These are phyloP conservation scores for Salvelinus sp. DNA, from an alignment of 2,113 vertebrate genomes.

Conservation along the genomic window DNA sequence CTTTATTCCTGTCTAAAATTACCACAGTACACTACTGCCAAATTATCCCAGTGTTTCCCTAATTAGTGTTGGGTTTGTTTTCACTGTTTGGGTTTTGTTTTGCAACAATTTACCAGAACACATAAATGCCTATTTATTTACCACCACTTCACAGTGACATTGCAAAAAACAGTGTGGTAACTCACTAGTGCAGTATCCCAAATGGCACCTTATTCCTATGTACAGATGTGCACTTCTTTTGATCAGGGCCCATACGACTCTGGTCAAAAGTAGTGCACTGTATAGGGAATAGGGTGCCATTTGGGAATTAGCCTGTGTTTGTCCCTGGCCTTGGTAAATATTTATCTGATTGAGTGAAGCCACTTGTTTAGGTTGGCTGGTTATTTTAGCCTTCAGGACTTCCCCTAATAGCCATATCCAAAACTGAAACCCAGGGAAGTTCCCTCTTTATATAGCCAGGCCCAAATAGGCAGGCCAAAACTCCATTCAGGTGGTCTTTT, in stretches of 20 bases:
- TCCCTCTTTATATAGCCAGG: neutral
- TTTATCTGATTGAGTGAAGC: conserved; percentile 34
- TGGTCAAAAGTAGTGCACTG: no score
- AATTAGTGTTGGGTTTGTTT: neutral
- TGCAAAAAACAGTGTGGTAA: conserved; percentile 39
- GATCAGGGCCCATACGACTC: no score
- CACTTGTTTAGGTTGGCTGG: conserved; percentile 21
- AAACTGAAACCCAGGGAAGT: conserved; percentile 37
- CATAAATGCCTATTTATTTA: neutral
- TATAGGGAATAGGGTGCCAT: no score
- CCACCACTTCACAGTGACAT: conserved; percentile 30
- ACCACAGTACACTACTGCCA: neutral
- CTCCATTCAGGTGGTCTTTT: no score
- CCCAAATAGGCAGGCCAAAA: no score
- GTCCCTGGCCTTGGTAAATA: conserved; percentile 42
- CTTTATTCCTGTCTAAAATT: conserved; percentile 17
- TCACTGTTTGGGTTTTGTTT: neutral
- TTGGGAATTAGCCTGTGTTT: conserved; percentile 4
- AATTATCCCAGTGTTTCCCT: conserved; percentile 29
- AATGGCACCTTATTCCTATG: no score
- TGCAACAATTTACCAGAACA: conserved; percentile 27
- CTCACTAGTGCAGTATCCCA: no score
- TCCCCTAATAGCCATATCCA: conserved; percentile 28
- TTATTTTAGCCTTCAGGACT: conserved; percentile 26
- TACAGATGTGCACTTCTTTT: no score